phyloP scores from a whole-genome alignment of 2,888 invertebrate genomes.

The Hymenopus coronatus region DNA sequence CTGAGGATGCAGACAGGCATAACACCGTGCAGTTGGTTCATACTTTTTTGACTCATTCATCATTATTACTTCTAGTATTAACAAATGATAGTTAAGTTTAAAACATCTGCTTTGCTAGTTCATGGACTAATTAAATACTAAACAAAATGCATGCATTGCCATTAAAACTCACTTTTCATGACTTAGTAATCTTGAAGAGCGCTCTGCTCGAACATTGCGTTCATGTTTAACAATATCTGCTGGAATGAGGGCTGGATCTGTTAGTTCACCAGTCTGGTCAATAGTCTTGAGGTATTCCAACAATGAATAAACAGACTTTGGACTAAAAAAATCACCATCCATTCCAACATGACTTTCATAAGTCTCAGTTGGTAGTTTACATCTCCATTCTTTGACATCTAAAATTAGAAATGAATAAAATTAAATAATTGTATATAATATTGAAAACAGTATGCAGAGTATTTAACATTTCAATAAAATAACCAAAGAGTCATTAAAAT shows the following conservation, averaged over 20 bases:
- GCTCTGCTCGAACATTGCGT: conserved; percentile 44
- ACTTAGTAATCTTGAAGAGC: conserved; percentile 39
- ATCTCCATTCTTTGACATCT: conserved; percentile 11
- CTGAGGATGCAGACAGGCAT: no score
- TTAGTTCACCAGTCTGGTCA: conserved; percentile 46
- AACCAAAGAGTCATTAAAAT: no score
- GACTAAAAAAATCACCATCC: not conserved
- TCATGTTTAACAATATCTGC: conserved; percentile 49
- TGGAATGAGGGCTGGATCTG: conserved; percentile 3
- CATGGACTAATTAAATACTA: no score
- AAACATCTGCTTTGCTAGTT: no score
- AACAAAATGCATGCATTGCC: no score
- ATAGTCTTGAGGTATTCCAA: conserved; percentile 47
- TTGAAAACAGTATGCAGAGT: no score
- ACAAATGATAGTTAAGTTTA: no score
- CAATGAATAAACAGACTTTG: conserved; percentile 28
- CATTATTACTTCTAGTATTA: no score
- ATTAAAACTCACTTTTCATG: not conserved
- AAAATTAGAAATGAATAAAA: not conserved
- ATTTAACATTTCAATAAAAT: no score
- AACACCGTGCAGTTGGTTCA: no score
- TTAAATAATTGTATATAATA: no score
- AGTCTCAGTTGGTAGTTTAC: not conserved
- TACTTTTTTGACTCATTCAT: no score
- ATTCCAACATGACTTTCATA: not conserved